Evolutionary conservation across 2,797 vertebrate genomes (phyloP).

Genomic region (Propithecus deckenii): DNA sequence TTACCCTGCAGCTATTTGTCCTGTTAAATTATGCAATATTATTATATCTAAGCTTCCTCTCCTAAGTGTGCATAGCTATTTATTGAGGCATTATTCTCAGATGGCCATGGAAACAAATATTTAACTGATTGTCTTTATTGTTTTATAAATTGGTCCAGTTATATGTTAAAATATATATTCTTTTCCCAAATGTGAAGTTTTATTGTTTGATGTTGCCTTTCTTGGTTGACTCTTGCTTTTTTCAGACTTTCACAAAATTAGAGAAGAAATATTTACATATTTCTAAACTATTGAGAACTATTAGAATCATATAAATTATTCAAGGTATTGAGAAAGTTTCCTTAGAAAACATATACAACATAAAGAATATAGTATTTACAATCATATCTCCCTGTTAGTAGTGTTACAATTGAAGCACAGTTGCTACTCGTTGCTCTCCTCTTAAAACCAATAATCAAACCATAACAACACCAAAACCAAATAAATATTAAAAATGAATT

Average conservation of each 20-base stretch:
- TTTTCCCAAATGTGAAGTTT: constrained; percentile 32
- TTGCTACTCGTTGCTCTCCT: constrained; percentile 12
- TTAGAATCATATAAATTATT: constrained; percentile 66
- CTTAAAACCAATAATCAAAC: constrained; percentile 38
- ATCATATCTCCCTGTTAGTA: neutral
- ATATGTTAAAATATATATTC: constrained; percentile 40
- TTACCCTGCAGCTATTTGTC: constrained; percentile 34
- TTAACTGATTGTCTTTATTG: constrained; percentile 11
- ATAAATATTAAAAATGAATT: constrained; percentile 28
- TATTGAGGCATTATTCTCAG: constrained; percentile 40
- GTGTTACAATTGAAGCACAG: neutral
- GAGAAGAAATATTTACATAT: constrained; percentile 45
- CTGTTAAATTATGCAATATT: constrained; percentile 62
- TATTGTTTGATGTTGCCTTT: neutral
- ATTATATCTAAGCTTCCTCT: constrained; percentile 54
- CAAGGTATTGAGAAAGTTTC: constrained; percentile 46
- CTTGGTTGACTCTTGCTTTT: constrained; percentile 31
- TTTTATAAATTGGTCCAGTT: constrained; percentile 36
- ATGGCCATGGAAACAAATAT: neutral
- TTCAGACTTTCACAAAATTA: constrained; percentile 25
- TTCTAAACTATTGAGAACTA: constrained; percentile 12
- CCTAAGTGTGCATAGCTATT: constrained; percentile 38
- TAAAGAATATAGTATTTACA: constrained; percentile 34
- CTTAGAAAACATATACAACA: constrained; percentile 13
- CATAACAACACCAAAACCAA: neutral